phyloP scores from a whole-genome alignment of 2,888 invertebrate species.

The Odontomyia ornata region DNA sequence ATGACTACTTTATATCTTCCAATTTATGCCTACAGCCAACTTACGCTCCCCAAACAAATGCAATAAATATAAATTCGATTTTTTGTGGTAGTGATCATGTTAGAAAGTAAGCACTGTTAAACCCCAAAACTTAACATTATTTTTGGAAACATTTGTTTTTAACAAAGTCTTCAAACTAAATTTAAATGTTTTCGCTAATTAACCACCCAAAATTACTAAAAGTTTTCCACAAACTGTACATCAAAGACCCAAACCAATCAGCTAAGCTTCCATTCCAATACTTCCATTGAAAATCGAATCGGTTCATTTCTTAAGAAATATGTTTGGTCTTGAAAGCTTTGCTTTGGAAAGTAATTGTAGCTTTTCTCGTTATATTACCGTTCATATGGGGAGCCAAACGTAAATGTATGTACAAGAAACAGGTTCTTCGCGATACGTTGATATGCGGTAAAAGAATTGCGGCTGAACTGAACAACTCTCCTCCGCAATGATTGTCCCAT shows the following conservation, averaged over 20 bases:
- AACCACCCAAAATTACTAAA: too few relatives aligned
- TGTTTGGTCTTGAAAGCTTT: background rate
- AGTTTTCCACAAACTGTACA: background rate
- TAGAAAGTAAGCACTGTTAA: too few relatives aligned
- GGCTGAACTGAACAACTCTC: background rate
- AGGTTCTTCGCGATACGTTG: background rate
- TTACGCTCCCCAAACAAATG: too few relatives aligned
- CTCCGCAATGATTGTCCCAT: background rate
- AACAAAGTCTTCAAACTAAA: too few relatives aligned
- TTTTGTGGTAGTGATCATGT: too few relatives aligned
- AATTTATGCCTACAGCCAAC: too few relatives aligned
- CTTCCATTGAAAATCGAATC: background rate
- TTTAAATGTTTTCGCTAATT: too few relatives aligned
- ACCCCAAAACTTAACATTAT: too few relatives aligned
- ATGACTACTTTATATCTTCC: too few relatives aligned
- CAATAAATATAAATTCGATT: too few relatives aligned
- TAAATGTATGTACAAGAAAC: background rate
- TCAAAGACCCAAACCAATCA: background rate
- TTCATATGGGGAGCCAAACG: slow-evolving; percentile 1
- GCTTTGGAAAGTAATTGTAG: slow-evolving; percentile 14
- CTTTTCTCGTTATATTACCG: background rate
- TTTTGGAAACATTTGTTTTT: too few relatives aligned
- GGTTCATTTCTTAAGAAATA: background rate
- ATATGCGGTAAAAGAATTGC: slow-evolving; percentile 1
- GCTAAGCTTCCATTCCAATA: background rate